These are phyloP conservation scores for Dasysyrphus albostriatus DNA, from an alignment of 2,888 invertebrate species.

Conservation along the genomic window DNA sequence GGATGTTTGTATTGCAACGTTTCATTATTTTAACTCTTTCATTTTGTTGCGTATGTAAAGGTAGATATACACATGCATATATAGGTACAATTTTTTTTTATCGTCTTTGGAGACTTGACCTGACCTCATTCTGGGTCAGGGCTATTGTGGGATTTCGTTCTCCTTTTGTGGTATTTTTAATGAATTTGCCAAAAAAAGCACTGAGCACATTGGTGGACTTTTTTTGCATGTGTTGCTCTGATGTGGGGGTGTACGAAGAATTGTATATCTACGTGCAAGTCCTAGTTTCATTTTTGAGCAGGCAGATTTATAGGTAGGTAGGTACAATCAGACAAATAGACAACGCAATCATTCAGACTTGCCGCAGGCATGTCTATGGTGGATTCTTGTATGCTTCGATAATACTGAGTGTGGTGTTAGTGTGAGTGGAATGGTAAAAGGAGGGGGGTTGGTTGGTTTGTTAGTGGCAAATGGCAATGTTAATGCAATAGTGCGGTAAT, in stretches of 20 bases:
- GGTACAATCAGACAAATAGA: conserved; percentile 21
- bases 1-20: conserved; percentile 52
- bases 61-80: no score
- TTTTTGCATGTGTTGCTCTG: neutral
- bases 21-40: conserved; percentile 32
- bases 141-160: conserved; percentile 48
- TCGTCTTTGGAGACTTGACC: conserved; percentile 64
- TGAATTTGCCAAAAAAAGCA: conserved; percentile 61
- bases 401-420: neutral
- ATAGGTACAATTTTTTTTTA: neutral
- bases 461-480: neutral
- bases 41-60: neutral
- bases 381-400: conserved; percentile 9
- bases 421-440: neutral
- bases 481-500: conserved; percentile 59
- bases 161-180: conserved; percentile 49
- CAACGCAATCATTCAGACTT: conserved; percentile 57
- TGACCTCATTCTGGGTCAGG: conserved; percentile 72
- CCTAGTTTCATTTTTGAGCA: conserved; percentile 20
- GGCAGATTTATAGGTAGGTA: neutral
- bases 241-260: neutral
- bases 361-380: conserved; percentile 34
- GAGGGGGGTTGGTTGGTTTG: neutral
- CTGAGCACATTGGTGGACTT: conserved; percentile 11
- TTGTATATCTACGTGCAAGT: neutral